Base-by-base conservation (phyloP, 2,113 vertebrate genomes). In the Pangasianodon hypophthalmus region DNA sequence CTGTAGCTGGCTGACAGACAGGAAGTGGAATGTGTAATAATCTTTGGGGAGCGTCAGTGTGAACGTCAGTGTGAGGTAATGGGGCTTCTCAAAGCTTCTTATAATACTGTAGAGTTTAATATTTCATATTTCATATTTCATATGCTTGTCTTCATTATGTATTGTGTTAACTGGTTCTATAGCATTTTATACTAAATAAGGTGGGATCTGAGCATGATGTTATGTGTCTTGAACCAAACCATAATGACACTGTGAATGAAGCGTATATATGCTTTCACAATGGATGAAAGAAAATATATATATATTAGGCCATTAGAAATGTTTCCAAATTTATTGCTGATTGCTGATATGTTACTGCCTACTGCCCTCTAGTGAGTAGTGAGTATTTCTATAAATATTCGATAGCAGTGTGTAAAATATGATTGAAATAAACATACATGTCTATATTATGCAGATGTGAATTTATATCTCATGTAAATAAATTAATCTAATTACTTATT, bases 351-450 rank as follows among this genome's bases (percentile, higher is more conserved):
- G 37, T 44, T 84, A 62, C 56, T 82, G 26, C 26, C 24, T 85
- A n/a, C 52, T 64, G 90, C 79, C 88, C 88, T 87, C 90, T 91
- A 89, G 90, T 91, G 90, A 71, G 6, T 91, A 89, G 90, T 91
- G 90, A 80, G 6, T 32, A 73, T 84, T 44, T 71, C 58, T 69
- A 8, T 52, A 32, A 62, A 64, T 50, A 48, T n/a, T 48, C 14
- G 13, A 44, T 10, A 62, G 0, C 37, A 26, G 3, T 11, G 7
- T 8, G 6, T 11, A 58, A 83, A 41, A 21, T 37, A 37, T 58
- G 19, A 21, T 50, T 64, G 5, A 62, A 48, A 67, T 32, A 21
- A 11, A 69, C 24, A 9, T 50, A 13, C 2, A 24, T 37, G 14
- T n/a, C 54, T 2, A 58, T 41, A 18, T 52, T 18, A n/a, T 41